Evolutionary conservation across 1,140 invertebrate species (phyloP).

Genomic region (Sarcophaga bullata): DNA sequence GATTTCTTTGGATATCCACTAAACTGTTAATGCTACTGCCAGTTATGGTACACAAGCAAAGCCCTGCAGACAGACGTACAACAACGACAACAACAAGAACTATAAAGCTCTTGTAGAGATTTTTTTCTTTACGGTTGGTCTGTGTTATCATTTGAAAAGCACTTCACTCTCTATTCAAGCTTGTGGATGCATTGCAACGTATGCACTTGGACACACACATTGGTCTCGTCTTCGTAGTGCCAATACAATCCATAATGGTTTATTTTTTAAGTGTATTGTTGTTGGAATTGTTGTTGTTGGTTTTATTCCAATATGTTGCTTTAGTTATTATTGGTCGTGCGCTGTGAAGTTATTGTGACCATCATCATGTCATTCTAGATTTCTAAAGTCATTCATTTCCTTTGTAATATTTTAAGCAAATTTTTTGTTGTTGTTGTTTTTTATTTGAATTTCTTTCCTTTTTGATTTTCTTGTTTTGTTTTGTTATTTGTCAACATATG

Average conservation of each 20-base stretch:
- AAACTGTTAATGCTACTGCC: not conserved
- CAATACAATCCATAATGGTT: no score
- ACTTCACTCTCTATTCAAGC: not conserved
- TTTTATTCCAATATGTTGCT: no score
- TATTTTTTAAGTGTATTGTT: not conserved
- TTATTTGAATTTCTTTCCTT: not conserved
- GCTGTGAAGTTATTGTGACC: not conserved
- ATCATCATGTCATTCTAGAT: conserved; percentile 2
- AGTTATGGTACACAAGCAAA: not conserved
- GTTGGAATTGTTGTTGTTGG: not conserved
- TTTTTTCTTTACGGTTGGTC: not conserved
- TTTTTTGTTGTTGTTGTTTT: no score
- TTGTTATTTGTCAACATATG: not conserved
- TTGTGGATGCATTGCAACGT: no score
- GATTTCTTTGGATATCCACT: not conserved
- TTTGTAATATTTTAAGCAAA: not conserved
- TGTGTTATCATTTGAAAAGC: conserved; percentile 21
- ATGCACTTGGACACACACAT: no score
- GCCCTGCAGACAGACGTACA: not conserved
- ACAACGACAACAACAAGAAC: not conserved
- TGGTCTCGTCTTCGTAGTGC: no score
- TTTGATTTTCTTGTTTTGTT: not conserved
- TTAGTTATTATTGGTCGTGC: not conserved
- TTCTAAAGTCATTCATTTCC: conserved; percentile 2
- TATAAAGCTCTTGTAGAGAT: not conserved